phyloP scores from a whole-genome alignment of 2,888 invertebrate species.

The Diploptera punctata region DNA sequence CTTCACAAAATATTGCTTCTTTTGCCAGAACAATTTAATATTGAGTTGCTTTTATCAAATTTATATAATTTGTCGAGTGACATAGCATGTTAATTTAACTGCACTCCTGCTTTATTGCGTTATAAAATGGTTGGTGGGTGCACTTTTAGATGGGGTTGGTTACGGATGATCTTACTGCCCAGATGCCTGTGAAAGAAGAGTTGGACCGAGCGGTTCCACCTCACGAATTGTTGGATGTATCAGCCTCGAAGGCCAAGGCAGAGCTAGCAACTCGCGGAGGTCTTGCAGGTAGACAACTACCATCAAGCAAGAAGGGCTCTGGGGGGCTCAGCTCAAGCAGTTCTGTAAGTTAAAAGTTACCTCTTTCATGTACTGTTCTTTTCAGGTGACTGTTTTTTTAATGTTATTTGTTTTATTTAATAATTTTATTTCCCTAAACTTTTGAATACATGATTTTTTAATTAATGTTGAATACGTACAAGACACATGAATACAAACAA shows the following conservation, averaged over 20 bases:
- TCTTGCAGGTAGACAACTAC: constrained; percentile 74
- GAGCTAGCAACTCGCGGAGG: constrained; percentile 80
- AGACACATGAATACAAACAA: no score
- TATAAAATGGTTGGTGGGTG: constrained; percentile 23
- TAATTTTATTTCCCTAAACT: no score
- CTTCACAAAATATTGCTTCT: no score
- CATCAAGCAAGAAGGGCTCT: constrained; percentile 50
- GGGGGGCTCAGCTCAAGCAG: constrained; percentile 67
- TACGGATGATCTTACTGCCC: constrained; percentile 55
- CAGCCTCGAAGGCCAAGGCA: constrained; percentile 82
- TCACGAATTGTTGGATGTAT: constrained; percentile 85
- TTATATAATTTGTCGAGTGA: no score
- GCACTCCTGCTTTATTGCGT: neutral
- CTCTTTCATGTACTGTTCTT: no score
- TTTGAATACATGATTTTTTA: no score
- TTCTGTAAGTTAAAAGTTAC: constrained; percentile 64
- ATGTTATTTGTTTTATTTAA: no score
- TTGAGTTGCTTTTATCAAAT: no score
- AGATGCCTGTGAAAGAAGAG: constrained; percentile 63
- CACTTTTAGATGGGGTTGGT: constrained; percentile 19
- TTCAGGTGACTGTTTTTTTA: no score
- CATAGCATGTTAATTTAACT: neutral
- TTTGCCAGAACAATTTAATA: no score
- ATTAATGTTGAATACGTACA: no score
- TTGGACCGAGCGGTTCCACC: constrained; percentile 88